Evolutionary conservation across 2,888 invertebrate species (phyloP), one percentile per base, ranked within the genome.

Genomic region (Ichneumoninae sp.): DNA sequence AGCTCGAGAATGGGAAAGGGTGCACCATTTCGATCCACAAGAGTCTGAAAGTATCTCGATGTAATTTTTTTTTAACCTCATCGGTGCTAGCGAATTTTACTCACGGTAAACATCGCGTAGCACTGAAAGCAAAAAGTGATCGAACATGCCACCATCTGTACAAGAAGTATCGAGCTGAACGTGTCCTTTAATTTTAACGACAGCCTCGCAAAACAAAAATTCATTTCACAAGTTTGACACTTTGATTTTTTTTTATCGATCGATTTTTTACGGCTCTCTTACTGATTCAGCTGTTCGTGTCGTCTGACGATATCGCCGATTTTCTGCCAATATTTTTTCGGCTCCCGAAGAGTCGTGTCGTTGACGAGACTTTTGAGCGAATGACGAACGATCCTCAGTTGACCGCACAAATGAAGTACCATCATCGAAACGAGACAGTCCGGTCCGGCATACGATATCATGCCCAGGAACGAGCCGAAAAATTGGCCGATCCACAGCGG

Each of bases 51-150:
- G 57, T 36, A 30, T 30, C 30, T 30, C 30, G 30, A 30, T 30
- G 30, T 30, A 89, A 40, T 40, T 10, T 40, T 40, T 40, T 33
- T 7, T 33, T 33, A 33, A 33, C 5, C 33, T 33, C 33, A 33
- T 33, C 33, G 7, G 7, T 33, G 33, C 90, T 47, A 19, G n/a
- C 1, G 19, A n/a, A 19, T n/a, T 19, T 52, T 52, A 52, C 52
- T 52, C 52, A 52, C 52, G 52, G 79, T 81, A 57, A 89, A 81
- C 79, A 87, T 83, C 8, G 81, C 87, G 50, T 87, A 91, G 66
- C 88, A 90, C 54, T 88, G 89, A 0, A 89, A 71, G 40, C 89
- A 91, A 47, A 88, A 84, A 22, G 87, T 85, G 5, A 87, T 66
- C 0, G 86, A 85, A 66, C 75, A 86, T 5, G 81, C 73, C 7